Base-by-base conservation (phyloP, 2,797 vertebrate genomes). In the Leptodactylus fallax region DNA sequence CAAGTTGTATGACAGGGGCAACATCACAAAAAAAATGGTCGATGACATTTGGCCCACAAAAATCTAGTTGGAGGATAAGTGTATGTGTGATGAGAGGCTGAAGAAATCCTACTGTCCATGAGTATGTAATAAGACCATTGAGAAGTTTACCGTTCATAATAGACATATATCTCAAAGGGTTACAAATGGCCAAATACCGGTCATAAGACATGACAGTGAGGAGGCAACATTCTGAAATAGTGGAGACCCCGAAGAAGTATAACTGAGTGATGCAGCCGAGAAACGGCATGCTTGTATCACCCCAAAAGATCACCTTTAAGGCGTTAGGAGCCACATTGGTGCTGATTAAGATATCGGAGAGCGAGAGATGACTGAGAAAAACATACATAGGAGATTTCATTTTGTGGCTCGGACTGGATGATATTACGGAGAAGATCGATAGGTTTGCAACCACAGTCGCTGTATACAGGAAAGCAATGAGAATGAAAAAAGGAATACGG, bases 201-300 rank as follows among this genome's bases (percentile, higher is more conserved):
- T 95, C 95, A 74, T 95, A 87, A 7, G 94, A 93, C 95, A 95
- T 94, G 45, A 81, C 93, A 53, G 93, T 90, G 90, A 96, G 91
- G 53, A 95, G 93, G 72, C 94, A 91, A n/a, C 93, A 95, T 88
- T 94, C 94, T 17, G 93, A 89, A 0, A 93, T 93, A 1, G 93
- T 94, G 16, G 94, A 93, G 21, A 93, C 94, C 61, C 94, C 94
- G 63, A 95, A 93, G 69, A 93, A 87, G 58, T 92, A 92, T 76
- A 90, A 91, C 81, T 95, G 95, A n/a, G 93, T 90, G 2, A 94
- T 74, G 80, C 95, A 95, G 5, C 91, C 91, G 11, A 91, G 14
- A 36, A 94, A 88, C 23, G 91, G 90, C 71, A 92, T 91, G 12
- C 71, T 51, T 65, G 76, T 58, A 86, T 90, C 49, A 36, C 76